Conservation (phyloP, 2,888 invertebrate species). For the Epistrophella euchroma region DNA sequence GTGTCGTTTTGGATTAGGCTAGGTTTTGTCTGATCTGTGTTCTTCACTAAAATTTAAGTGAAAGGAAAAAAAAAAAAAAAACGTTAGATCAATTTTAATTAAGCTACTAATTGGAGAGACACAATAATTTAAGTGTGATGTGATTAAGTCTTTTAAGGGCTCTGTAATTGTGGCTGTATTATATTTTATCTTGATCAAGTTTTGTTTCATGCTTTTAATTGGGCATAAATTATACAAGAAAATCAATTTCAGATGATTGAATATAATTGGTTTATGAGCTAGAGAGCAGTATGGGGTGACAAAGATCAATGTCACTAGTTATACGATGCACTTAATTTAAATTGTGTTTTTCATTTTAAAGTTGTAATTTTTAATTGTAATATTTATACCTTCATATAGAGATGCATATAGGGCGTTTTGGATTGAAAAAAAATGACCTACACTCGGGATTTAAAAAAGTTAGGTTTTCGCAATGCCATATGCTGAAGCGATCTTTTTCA, state of each 20-base stretch:
- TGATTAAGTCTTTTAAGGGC: neutral
- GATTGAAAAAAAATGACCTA: too few relatives aligned
- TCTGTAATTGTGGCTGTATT: constrained; percentile 2
- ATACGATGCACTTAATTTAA: neutral
- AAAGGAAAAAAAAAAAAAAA: constrained; percentile 23
- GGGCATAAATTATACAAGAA: neutral
- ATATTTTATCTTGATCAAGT: neutral
- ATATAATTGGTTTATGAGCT: neutral
- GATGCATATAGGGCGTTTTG: too few relatives aligned
- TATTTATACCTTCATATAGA: too few relatives aligned
- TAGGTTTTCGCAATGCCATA: too few relatives aligned
- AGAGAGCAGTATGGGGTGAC: neutral
- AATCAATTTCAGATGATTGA: constrained; percentile 4
- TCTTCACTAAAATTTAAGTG: constrained; percentile 28
- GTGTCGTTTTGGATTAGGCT: constrained; percentile 13
- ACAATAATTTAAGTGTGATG: neutral
- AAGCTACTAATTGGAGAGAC: constrained; percentile 6
- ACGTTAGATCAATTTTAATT: neutral
- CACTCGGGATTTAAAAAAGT: too few relatives aligned
- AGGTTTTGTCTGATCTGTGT: neutral
- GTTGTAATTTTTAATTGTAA: neutral
- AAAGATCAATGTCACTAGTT: constrained; percentile 5
- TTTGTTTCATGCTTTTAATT: neutral
- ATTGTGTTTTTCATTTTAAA: constrained; percentile 1
- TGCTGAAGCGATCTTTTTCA: too few relatives aligned